phyloP scores from a whole-genome alignment of 2,113 vertebrate species.

The Motacilla alba region DNA sequence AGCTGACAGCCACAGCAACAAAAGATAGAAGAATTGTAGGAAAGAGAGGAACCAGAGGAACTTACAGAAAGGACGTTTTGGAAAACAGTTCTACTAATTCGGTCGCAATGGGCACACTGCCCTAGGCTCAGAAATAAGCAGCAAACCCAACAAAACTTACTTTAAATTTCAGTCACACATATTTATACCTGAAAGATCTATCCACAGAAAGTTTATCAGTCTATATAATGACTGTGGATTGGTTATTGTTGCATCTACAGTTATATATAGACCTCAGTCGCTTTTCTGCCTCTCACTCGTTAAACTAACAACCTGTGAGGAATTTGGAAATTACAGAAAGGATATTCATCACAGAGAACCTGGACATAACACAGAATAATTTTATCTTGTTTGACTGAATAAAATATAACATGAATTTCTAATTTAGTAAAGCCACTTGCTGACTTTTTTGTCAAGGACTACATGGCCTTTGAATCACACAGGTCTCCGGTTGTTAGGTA shows the following conservation, averaged over 20 bases:
- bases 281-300: background rate
- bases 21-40: background rate
- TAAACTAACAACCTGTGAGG: background rate
- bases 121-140: background rate
- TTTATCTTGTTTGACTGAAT: background rate
- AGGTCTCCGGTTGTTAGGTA: background rate
- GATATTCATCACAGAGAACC: background rate
- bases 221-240: background rate
- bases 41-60: background rate
- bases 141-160: background rate
- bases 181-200: background rate
- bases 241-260: background rate
- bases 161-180: background rate
- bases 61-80: background rate
- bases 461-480: background rate
- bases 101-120: rapidly evolving
- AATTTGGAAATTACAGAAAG: background rate
- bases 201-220: background rate
- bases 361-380: background rate
- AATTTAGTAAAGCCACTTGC: background rate
- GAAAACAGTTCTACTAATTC: background rate
- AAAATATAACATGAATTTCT: background rate
- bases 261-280: background rate
- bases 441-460: constrained; percentile 6
- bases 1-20: background rate